Percentiles rank a stretch among this genome's conserved stretches.
Conservation (phyloP, 2,113 vertebrate genomes). For the Apus apus region DNA sequence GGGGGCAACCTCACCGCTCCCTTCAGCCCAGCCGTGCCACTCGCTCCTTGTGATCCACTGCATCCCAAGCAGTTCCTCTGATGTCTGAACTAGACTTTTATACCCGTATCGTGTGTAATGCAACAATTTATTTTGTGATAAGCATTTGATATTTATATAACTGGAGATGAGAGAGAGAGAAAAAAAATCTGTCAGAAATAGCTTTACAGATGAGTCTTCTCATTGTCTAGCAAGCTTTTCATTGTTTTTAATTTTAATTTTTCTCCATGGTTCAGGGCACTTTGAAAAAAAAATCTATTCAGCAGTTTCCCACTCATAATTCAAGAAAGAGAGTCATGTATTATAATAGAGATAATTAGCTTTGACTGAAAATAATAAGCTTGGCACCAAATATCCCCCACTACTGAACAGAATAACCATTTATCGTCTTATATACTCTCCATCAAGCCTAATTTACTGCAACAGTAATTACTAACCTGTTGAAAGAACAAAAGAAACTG, state of each 20-base stretch:
- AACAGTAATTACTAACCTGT: conserved; percentile 83
- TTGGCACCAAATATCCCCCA: conserved; percentile 70
- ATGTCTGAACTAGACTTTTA: not conserved
- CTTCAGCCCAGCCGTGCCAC: rapidly evolving
- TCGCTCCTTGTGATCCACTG: not conserved
- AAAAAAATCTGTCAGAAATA: conserved; percentile 60
- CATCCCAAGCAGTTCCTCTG: not conserved
- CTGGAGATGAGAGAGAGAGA: conserved; percentile 29
- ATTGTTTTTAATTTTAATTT: conserved; percentile 78
- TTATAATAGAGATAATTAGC: conserved; percentile 83
- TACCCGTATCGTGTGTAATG: not conserved
- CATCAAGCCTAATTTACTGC: conserved; percentile 78
- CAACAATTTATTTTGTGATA: conserved; percentile 41
- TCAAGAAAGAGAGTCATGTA: conserved; percentile 76
- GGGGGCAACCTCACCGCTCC: not conserved
- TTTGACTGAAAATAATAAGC: conserved; percentile 78
- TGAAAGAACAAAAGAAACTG: conserved; percentile 78
- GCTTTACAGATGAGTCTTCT: conserved; percentile 72
- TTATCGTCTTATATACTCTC: conserved; percentile 75
- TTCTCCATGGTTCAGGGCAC: conserved; percentile 74
- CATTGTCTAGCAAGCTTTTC: conserved; percentile 76
- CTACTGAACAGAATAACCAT: conserved; percentile 68
- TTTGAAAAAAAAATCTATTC: conserved; percentile 73
- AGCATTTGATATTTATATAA: conserved; percentile 69
- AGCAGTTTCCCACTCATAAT: conserved; percentile 82